phyloP scores from a whole-genome alignment of 1,140 invertebrate genomes.

The Leptinotarsa lineolata region DNA sequence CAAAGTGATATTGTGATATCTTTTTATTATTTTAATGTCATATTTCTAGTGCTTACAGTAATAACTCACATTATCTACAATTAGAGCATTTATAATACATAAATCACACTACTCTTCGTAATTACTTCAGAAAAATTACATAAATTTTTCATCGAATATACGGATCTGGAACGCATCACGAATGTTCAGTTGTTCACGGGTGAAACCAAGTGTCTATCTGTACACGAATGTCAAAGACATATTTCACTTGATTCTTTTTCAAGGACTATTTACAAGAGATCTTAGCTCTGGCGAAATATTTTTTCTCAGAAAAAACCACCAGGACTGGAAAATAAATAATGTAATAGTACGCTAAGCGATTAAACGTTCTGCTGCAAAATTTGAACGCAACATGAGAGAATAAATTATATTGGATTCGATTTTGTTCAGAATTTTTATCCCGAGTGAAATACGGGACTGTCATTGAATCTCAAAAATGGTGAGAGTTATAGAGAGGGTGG shows the following conservation, averaged over 20 bases:
- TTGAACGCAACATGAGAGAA: not conserved
- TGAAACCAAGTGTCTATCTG: constrained; percentile 3
- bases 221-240: constrained; percentile 6
- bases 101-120: constrained; percentile 52
- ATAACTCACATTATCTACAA: constrained; percentile 53
- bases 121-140: constrained; percentile 35
- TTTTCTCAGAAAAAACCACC: not conserved
- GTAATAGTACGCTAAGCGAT: not conserved
- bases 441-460: no score
- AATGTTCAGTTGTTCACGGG: constrained; percentile 2
- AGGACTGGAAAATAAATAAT: not conserved
- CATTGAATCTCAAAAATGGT: no score
- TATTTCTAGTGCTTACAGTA: constrained; percentile 53
- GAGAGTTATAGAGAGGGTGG: no score
- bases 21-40: constrained; percentile 48
- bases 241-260: not conserved
- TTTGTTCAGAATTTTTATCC: no score
- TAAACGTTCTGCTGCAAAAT: not conserved
- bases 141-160: constrained; percentile 11
- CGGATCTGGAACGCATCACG: constrained; percentile 13
- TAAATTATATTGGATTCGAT: no score
- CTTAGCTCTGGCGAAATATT: not conserved
- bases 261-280: not conserved
- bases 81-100: constrained; percentile 48
- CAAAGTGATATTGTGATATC: constrained; percentile 43